phyloP scores from a whole-genome alignment of 1,140 invertebrate species.

The Lethrus apterus region DNA sequence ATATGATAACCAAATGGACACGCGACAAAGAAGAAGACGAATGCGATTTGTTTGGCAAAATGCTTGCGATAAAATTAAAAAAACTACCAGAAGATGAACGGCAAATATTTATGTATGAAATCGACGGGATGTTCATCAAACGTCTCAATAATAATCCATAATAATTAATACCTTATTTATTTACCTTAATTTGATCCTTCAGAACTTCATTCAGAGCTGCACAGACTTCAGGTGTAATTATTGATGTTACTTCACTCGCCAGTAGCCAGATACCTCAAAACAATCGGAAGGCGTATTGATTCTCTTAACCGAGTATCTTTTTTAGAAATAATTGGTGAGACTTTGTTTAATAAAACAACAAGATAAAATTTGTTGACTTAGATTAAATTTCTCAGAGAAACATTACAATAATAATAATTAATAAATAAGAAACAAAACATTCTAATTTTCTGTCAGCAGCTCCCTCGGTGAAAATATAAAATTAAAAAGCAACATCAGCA shows the following conservation, averaged over 20 bases:
- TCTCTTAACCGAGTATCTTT: slow-evolving; percentile 23
- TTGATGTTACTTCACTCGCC: slow-evolving; percentile 27
- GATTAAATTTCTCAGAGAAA: too few relatives aligned
- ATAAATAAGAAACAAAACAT: too few relatives aligned
- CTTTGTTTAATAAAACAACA: slow-evolving; percentile 19
- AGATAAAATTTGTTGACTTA: too few relatives aligned
- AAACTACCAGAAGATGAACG: slow-evolving; percentile 27
- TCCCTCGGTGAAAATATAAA: too few relatives aligned
- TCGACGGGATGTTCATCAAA: slow-evolving; percentile 14
- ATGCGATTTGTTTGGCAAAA: slow-evolving; percentile 20
- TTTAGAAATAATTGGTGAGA: slow-evolving; percentile 11
- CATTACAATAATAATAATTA: too few relatives aligned
- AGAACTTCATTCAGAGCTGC: slow-evolving; percentile 23
- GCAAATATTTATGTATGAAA: slow-evolving; percentile 25
- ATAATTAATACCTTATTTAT: too few relatives aligned
- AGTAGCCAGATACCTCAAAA: slow-evolving; percentile 30
- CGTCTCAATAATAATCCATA: too few relatives aligned
- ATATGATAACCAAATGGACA: background rate
- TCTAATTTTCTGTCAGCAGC: too few relatives aligned
- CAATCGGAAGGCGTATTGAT: slow-evolving; percentile 27
- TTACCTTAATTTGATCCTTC: slow-evolving; percentile 25
- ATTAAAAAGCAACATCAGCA: too few relatives aligned
- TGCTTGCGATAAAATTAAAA: slow-evolving; percentile 28
- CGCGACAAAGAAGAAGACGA: slow-evolving; percentile 7
- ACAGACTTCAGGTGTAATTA: slow-evolving; percentile 26